phyloP scores from a whole-genome alignment of 2,797 vertebrate genomes.

The Hoplostethus atlanticus region DNA sequence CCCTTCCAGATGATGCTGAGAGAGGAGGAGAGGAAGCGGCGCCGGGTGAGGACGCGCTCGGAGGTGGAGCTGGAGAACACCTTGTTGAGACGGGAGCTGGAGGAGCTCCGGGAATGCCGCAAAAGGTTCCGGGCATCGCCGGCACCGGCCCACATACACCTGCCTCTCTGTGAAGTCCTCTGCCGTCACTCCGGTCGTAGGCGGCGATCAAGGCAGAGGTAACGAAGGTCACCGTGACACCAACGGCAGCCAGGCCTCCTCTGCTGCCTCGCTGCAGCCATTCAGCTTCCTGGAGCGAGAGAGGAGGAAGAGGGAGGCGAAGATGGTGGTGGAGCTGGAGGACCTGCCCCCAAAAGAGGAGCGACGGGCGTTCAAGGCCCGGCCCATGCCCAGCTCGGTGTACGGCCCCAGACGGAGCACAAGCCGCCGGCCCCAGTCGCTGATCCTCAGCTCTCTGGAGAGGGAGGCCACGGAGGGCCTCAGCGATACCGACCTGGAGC shows the following conservation, averaged over 20 bases:
- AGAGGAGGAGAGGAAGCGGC: slow-evolving; percentile 88
- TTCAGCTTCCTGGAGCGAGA: slow-evolving; percentile 91
- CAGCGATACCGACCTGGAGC: slow-evolving; percentile 43
- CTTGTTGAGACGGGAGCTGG: slow-evolving; percentile 83
- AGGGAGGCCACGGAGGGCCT: slow-evolving; percentile 42
- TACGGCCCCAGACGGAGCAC: slow-evolving; percentile 53
- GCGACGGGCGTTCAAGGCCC: slow-evolving; percentile 85
- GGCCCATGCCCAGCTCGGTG: slow-evolving; percentile 85
- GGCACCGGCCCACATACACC: slow-evolving; percentile 83
- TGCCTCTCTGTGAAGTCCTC: slow-evolving; percentile 85
- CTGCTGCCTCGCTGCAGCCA: slow-evolving; percentile 82
- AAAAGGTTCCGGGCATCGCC: slow-evolving; percentile 91
- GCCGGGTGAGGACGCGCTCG: slow-evolving; percentile 83
- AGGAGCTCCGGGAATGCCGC: slow-evolving; percentile 89
- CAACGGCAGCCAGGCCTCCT: slow-evolving; percentile 63
- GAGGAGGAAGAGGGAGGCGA: slow-evolving; percentile 85
- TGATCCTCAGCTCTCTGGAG: slow-evolving; percentile 28
- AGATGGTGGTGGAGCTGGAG: slow-evolving; percentile 79
- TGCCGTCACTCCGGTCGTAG: slow-evolving; percentile 58
- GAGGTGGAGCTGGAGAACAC: slow-evolving; percentile 85
- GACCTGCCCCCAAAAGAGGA: slow-evolving; percentile 74
- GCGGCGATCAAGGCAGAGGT: slow-evolving; percentile 17
- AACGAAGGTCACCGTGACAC: not conserved
- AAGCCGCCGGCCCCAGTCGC: slow-evolving; percentile 1
- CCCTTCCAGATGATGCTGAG: slow-evolving; percentile 94